Evolutionary conservation across 1,140 invertebrate genomes (phyloP).

Genomic region (Eumeta japonica): DNA sequence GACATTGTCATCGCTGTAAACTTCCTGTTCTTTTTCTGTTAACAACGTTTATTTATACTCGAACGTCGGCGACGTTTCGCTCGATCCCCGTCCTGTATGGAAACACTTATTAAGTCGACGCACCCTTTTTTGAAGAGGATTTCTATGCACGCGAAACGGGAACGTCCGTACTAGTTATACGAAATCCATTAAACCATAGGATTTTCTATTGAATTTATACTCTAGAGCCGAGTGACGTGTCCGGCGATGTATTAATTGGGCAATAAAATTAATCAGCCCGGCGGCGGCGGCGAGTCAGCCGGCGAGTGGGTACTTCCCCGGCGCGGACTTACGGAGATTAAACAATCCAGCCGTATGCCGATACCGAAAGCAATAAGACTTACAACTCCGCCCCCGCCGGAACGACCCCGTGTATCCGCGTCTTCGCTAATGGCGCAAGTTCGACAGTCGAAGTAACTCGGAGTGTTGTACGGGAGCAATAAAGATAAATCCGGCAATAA

Average conservation of each 20-base stretch:
- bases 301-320: no score
- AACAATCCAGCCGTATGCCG: slow-evolving; percentile 40
- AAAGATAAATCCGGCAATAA: slow-evolving; percentile 58
- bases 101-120: no score
- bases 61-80: slow-evolving; percentile 3
- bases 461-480: slow-evolving; percentile 52
- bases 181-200: no score
- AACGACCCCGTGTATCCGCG: slow-evolving; percentile 54
- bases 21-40: slow-evolving; percentile 43
- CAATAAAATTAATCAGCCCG: no score
- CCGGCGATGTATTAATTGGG: no score
- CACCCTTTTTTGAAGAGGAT: no score
- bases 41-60: slow-evolving; percentile 25
- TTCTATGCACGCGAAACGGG: no score
- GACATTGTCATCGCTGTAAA: slow-evolving; percentile 44
- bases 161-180: no score
- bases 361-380: slow-evolving; percentile 56
- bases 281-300: no score
- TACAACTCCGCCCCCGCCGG: slow-evolving; percentile 50
- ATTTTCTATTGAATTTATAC: no score
- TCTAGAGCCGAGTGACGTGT: no score
- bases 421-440: slow-evolving; percentile 56
- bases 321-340: slow-evolving; percentile 45
- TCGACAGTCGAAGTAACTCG: slow-evolving; percentile 55
- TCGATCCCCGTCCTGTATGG: no score